phyloP scores from a whole-genome alignment of 2,797 vertebrate genomes.

The Pseudochaenichthys georgianus region DNA sequence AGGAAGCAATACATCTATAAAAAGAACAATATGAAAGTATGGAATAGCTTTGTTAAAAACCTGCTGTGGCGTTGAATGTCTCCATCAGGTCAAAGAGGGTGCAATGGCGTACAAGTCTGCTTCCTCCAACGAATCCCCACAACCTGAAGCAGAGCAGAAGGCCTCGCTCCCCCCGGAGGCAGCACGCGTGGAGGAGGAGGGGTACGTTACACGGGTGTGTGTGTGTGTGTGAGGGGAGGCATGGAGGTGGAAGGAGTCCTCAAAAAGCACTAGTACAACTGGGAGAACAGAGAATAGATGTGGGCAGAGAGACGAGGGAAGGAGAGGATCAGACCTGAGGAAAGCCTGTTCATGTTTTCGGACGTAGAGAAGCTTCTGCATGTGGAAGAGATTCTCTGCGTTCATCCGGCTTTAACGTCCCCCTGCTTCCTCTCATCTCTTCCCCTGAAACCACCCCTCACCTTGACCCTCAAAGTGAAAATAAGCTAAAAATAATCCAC shows the following conservation, averaged over 20 bases:
- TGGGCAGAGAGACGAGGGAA: too few species aligned
- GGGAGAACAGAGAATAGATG: too few species aligned
- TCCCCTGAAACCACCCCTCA: background rate
- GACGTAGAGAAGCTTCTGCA: too few species aligned
- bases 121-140: constrained; percentile 21
- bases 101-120: constrained; percentile 66
- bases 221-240: too few species aligned
- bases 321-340: too few species aligned
- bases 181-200: constrained; percentile 59
- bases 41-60: too few species aligned
- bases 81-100: constrained; percentile 72
- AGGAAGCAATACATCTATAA: background rate
- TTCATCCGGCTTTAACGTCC: background rate
- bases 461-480: background rate
- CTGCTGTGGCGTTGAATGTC: background rate
- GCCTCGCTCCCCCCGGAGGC: constrained; percentile 5
- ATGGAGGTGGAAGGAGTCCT: too few species aligned
- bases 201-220: constrained; percentile 86
- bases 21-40: background rate
- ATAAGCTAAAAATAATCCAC: background rate
- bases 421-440: background rate
- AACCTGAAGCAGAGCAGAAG: constrained; percentile 21
- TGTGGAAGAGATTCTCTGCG: background rate
- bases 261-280: too few species aligned
- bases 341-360: too few species aligned